phyloP scores from a whole-genome alignment of 2,797 vertebrate genomes.

The Manis javanica region DNA sequence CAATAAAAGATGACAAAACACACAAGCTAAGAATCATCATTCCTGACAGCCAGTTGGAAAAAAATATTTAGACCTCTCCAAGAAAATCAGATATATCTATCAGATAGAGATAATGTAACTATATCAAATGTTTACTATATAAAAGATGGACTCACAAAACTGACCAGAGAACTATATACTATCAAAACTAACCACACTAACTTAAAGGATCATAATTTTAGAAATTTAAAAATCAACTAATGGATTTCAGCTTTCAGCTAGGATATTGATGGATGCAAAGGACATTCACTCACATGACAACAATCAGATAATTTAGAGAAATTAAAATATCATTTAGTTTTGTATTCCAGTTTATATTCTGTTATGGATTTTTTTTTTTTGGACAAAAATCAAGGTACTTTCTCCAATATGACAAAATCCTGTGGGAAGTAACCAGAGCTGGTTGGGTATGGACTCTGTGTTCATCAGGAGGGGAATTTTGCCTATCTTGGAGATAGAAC shows the following conservation, averaged over 20 bases:
- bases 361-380: not conserved
- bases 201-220: not conserved
- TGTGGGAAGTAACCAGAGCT: not conserved
- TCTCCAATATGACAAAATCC: not conserved
- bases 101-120: not conserved
- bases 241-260: not conserved
- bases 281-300: not conserved
- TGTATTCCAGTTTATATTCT: not conserved
- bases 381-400: not conserved
- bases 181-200: not conserved
- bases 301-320: not conserved
- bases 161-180: not conserved
- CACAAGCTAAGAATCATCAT: not conserved
- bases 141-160: not conserved
- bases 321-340: not conserved
- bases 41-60: not conserved
- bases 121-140: not conserved
- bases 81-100: not conserved
- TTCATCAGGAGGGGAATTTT: not conserved
- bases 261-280: not conserved
- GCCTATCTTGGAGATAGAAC: not conserved
- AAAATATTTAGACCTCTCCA: not conserved
- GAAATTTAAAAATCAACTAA: not conserved
- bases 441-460: not conserved
- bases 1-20: slow-evolving; percentile 16